A percentile compares a stretch with the other conserved stretches of the same genome.
Evolutionary conservation across 2,888 invertebrate species (phyloP).

Genomic region (Stramonita haemastoma): DNA sequence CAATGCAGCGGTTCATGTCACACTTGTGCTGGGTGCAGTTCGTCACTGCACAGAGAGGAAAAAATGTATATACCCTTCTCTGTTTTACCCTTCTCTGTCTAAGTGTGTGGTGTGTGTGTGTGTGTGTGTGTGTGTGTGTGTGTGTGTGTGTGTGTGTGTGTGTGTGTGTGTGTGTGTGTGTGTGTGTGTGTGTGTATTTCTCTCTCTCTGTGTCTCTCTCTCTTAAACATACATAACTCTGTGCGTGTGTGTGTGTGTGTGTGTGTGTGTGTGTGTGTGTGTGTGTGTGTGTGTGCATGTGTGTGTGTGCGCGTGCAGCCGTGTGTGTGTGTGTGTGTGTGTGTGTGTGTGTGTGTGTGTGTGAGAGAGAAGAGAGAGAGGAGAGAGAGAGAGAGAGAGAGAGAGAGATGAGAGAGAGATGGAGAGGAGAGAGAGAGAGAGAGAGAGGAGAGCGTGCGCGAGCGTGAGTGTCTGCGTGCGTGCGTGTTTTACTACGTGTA

Average conservation of each 20-base stretch:
- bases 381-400: too few relatives aligned
- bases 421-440: too few relatives aligned
- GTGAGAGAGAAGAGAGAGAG: background rate
- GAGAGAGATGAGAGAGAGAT: too few relatives aligned
- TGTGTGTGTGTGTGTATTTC: background rate
- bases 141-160: slow-evolving; percentile 2
- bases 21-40: background rate
- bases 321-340: background rate
- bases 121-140: slow-evolving; percentile 16
- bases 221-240: too few relatives aligned
- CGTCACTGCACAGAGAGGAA: background rate
- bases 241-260: slow-evolving; percentile 8
- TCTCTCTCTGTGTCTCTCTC: too few relatives aligned
- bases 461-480: too few relatives aligned
- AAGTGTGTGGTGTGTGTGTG: background rate
- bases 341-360: background rate
- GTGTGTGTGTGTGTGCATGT: background rate
- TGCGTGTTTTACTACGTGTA: too few relatives aligned
- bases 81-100: background rate
- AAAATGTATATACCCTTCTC: too few relatives aligned
- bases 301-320: background rate
- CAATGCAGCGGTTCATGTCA: background rate
- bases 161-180: background rate
- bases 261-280: slow-evolving; percentile 2
- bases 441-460: too few relatives aligned